phyloP scores from a whole-genome alignment of 2,888 invertebrate genomes.

The Torymus auratus region DNA sequence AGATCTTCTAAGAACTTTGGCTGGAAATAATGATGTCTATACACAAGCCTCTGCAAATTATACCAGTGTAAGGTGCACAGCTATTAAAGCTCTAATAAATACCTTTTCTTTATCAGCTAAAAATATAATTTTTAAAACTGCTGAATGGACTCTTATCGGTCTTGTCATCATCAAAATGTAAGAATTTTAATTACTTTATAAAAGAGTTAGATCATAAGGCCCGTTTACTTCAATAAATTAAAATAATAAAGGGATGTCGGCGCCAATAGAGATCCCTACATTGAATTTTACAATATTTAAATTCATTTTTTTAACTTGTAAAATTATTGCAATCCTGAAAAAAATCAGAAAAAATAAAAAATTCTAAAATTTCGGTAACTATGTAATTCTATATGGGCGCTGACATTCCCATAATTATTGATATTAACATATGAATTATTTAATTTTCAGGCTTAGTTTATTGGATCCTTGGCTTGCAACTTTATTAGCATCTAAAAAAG shows the following conservation, averaged over 20 bases:
- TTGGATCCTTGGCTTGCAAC: conserved; percentile 67
- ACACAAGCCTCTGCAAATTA: conserved; percentile 60
- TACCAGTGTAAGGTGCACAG: conserved; percentile 62
- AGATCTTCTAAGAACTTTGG: conserved; percentile 79
- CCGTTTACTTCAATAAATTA: too few relatives aligned
- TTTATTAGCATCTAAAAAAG: conserved; percentile 67
- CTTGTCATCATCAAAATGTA: conserved; percentile 84
- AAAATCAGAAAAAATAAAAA: too few relatives aligned
- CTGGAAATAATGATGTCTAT: conserved; percentile 61
- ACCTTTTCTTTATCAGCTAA: conserved; percentile 84
- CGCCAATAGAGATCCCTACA: too few relatives aligned
- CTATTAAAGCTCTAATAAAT: conserved; percentile 78
- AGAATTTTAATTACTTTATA: conserved; percentile 64
- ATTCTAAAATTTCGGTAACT: too few relatives aligned
- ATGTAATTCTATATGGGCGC: neutral
- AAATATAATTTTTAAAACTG: conserved; percentile 85
- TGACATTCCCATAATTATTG: neutral
- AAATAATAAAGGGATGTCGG: too few relatives aligned
- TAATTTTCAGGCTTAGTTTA: conserved; percentile 67
- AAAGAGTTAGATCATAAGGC: too few relatives aligned
- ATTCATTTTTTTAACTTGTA: too few relatives aligned
- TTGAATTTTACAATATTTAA: too few relatives aligned
- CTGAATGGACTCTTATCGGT: conserved; percentile 84
- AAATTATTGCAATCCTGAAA: too few relatives aligned
- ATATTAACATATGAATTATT: conserved; percentile 3